Base-by-base conservation (phyloP, 2,113 vertebrate species). In the Scomber colias region DNA sequence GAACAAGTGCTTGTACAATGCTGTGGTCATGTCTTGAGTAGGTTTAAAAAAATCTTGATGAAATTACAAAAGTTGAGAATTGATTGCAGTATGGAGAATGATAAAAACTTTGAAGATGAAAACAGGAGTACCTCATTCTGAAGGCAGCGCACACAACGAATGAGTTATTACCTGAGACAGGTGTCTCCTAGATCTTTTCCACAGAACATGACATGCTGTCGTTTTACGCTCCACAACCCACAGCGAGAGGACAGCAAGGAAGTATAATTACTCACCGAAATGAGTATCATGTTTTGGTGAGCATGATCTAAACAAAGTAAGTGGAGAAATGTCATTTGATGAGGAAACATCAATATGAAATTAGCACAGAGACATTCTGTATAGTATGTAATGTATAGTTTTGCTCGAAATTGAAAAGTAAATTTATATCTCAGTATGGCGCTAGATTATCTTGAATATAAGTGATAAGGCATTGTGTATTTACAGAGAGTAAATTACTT, bases 151-250 rank as follows among this genome's bases (percentile, higher is more conserved):
- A 40, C 71, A 69, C 75, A 83, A 51, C 87, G 77, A 70, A 72
- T 79, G 77, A 90, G 65, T 86, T 93, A 91, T 92, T 91, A 89
- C 86, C 72, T 82, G 63, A 79, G 86, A 92, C 92, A 92, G 89
- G 89, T 88, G 89, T 93, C 82, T 87, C 91, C 77, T 70, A 51
- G 74, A 80, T 76, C 62, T 73, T 54, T 89, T 62, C 66, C 71
- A 19, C 54, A 19, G 54, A 85, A 76, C 80, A 76, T 77, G 81
- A 82, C 49, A 60, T 64, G 70, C 69, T 81, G 79, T 88, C 55
- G 85, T 89, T 94, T 94, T 82, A 93, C 77, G 80, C 83, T 82
- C 75, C 57, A 50, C 59, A 57, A 80, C 54, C 80, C 84, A 67
- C 86, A 85, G 79, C 76, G 69, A 73, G 71, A 79, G 78, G 57